Evolutionary conservation across 2,113 vertebrate genomes (phyloP).

Genomic region (Platichthys stellatus): DNA sequence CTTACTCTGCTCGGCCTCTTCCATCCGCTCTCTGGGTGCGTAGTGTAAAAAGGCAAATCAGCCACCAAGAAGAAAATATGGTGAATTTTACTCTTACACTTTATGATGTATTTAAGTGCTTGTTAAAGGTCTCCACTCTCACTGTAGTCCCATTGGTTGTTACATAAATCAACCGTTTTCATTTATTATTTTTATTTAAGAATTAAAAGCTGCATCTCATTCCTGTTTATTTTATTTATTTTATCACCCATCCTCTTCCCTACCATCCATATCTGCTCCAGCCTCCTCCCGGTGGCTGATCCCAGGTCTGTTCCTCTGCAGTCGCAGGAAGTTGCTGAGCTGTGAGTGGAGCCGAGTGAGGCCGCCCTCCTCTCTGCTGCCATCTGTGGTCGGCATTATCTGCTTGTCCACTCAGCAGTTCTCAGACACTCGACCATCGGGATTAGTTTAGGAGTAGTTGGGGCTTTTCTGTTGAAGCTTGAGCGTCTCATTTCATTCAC

Average conservation of each 20-base stretch:
- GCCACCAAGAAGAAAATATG: too few relatives aligned
- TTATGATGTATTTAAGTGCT: too few relatives aligned
- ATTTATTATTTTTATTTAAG: too few relatives aligned
- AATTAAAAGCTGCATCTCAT: too few relatives aligned
- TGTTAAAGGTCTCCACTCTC: too few relatives aligned
- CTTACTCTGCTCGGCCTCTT: background rate
- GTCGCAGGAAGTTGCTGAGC: background rate
- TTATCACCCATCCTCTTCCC: background rate
- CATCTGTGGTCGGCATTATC: slow-evolving; percentile 44
- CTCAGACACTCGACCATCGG: background rate
- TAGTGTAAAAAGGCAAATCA: background rate
- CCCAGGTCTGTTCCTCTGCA: slow-evolving; percentile 1
- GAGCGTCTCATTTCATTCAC: background rate
- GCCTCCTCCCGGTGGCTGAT: background rate
- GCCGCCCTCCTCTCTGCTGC: slow-evolving; percentile 39
- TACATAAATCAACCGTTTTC: too few relatives aligned
- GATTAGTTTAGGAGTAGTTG: background rate
- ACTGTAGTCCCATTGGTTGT: too few relatives aligned
- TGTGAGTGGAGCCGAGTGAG: background rate
- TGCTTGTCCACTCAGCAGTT: slow-evolving; percentile 45
- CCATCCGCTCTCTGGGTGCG: background rate
- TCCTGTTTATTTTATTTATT: background rate
- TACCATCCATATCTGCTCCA: background rate
- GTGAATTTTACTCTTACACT: too few relatives aligned
- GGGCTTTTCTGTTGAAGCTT: background rate